Evolutionary conservation across 2,113 vertebrate genomes (phyloP).

Genomic region (Chaetops frenatus): DNA sequence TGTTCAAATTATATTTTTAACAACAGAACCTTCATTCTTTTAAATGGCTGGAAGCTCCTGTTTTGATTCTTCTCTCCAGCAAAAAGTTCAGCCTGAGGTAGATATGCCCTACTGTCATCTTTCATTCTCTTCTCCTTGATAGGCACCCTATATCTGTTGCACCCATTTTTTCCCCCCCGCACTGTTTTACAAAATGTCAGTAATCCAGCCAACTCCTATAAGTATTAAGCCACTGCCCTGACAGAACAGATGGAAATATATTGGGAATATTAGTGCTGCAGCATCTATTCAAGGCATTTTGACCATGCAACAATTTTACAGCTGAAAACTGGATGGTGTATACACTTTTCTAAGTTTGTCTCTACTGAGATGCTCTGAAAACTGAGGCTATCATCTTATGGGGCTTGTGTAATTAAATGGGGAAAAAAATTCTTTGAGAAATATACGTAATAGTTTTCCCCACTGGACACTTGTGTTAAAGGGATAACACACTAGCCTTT

Average conservation of each 20-base stretch:
- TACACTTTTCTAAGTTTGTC: background rate
- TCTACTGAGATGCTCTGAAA: background rate
- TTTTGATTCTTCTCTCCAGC: background rate
- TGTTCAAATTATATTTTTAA: background rate
- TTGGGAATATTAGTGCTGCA: background rate
- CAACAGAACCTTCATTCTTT: constrained; percentile 2
- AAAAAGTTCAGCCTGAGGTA: constrained; percentile 14
- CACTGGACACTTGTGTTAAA: background rate
- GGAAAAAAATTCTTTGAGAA: background rate
- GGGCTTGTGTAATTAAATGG: background rate
- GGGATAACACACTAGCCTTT: background rate
- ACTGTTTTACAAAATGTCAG: background rate
- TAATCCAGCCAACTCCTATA: background rate
- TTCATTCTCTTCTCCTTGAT: background rate
- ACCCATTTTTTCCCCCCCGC: background rate
- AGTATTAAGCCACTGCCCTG: background rate
- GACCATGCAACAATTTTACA: background rate
- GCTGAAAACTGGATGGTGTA: background rate
- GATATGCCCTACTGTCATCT: background rate
- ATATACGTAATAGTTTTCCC: background rate
- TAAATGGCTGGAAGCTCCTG: background rate
- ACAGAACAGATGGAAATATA: background rate
- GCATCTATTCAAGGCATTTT: background rate
- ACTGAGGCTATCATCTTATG: background rate
- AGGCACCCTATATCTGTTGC: background rate